Evolutionary conservation across 1,140 invertebrate species (phyloP), one percentile per base, ranked within the genome.

Genomic region (Conus ventricosus): DNA sequence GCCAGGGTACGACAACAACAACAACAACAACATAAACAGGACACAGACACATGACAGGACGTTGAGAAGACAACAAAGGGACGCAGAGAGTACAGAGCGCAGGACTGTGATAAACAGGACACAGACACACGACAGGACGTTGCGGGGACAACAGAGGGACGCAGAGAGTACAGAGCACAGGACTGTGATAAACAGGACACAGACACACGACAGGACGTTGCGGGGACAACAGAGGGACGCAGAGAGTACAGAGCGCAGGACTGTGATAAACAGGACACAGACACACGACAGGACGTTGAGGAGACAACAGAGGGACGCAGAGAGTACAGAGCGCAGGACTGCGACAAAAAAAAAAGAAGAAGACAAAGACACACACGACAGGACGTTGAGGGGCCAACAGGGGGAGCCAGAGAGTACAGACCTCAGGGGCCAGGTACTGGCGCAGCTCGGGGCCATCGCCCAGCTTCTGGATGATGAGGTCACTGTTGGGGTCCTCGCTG

Each of bases 401-500:
- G 7, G 11, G 10, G 76, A 76, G 4, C n/a, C 15, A 20, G 6
- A 20, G 75, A 20, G 27, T 20, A 88, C 89, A 86, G 83, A 94
- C 93, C 90, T 93, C 92, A 54, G 91, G 83, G 63, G 92, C 89
- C 63, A 93, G 88, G 84, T 91, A 93, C 88, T 93, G 93, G 67
- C 88, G 89, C 15, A 91, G 80, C 20, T 93, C 91, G 8, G 91
- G 85, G n/a, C 91, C 92, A 81, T 93, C 91, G 25, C 92, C 90
- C 0, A 93, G 87, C 63, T 92, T 92, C 78, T 92, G 91, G 84
- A 94, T 89, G 39, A 93, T 91, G 85, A 93, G 91, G 88, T 93
- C 93, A 51, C 91, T 90, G 85, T 91, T 91, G 87, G 89, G 91
- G 71, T 89, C 91, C 75, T 92, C 90, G 67, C 93, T 93, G 60